Evolutionary conservation across 2,797 vertebrate genomes (phyloP).

Genomic region (Epinephelus malabaricus): DNA sequence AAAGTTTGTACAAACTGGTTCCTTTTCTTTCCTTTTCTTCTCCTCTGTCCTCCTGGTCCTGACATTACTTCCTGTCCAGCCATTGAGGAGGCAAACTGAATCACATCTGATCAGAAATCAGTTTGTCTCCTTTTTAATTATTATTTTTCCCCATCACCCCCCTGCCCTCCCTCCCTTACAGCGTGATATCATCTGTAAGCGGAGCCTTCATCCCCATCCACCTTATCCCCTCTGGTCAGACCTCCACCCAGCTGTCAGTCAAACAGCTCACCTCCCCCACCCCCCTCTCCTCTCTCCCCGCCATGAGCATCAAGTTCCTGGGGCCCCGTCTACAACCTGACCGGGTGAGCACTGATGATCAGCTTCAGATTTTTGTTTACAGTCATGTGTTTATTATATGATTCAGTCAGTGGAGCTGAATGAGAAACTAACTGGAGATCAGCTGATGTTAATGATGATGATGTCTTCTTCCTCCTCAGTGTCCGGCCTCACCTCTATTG

Average conservation of each 20-base stretch:
- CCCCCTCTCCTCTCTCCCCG: constrained; percentile 32
- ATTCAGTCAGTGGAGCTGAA: too few relatives aligned
- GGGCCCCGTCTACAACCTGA: constrained; percentile 2
- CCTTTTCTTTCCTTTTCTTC: not conserved
- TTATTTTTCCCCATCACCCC: not conserved
- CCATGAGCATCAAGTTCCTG: constrained; percentile 69
- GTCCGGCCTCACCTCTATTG: constrained; percentile 43
- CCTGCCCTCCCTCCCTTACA: not conserved
- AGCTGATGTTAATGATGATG: not conserved
- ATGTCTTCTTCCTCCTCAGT: not conserved
- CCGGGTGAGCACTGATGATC: constrained; percentile 35
- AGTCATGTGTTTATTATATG: too few relatives aligned
- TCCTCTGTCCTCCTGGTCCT: not conserved
- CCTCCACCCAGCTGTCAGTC: constrained; percentile 57
- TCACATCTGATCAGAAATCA: not conserved
- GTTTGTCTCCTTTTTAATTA: not conserved
- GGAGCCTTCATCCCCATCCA: constrained; percentile 73
- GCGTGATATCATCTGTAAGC: not conserved
- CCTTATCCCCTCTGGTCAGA: constrained; percentile 22
- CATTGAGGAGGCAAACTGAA: not conserved
- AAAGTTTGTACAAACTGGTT: too few relatives aligned
- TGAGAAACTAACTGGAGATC: too few relatives aligned
- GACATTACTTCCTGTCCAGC: constrained; percentile 11
- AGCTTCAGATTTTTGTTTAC: not conserved
- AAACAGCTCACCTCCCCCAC: constrained; percentile 48